These are phyloP conservation scores for Pseudolycoriella hygida DNA, from an alignment of 2,888 invertebrate species.

Conservation along the genomic window DNA sequence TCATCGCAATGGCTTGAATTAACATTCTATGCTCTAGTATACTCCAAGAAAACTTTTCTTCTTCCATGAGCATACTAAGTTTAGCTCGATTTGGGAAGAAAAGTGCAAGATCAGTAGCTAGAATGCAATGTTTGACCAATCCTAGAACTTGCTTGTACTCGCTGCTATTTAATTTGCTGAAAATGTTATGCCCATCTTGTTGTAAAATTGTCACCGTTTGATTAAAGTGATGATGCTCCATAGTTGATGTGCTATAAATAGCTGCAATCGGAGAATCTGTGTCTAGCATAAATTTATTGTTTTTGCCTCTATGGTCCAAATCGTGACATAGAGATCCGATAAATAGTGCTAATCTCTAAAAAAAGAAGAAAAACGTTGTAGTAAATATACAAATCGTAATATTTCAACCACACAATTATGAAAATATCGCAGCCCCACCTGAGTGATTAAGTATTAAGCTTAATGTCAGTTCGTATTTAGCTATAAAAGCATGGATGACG, in stretches of 20 bases:
- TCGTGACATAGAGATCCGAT: constrained; percentile 74
- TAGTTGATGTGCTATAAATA: constrained; percentile 70
- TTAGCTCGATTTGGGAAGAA: constrained; percentile 62
- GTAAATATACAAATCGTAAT: not conserved
- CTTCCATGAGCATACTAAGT: constrained; percentile 34
- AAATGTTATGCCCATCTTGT: constrained; percentile 75
- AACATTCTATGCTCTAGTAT: constrained; percentile 46
- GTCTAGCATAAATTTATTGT: constrained; percentile 72
- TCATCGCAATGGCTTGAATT: constrained; percentile 64
- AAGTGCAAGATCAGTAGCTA: constrained; percentile 67
- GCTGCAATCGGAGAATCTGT: constrained; percentile 66
- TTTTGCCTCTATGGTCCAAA: constrained; percentile 71
- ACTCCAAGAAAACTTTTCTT: constrained; percentile 44
- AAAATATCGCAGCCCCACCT: too few relatives aligned
- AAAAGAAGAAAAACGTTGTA: constrained; percentile 7
- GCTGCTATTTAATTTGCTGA: constrained; percentile 46
- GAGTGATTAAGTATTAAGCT: too few relatives aligned
- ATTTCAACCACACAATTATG: too few relatives aligned
- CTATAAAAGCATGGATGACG: too few relatives aligned
- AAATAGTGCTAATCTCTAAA: constrained; percentile 54
- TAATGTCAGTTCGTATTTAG: too few relatives aligned
- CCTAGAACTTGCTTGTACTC: constrained; percentile 64
- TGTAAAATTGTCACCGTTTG: constrained; percentile 73
- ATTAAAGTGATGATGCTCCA: constrained; percentile 81
- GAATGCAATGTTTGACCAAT: constrained; percentile 61